A percentile compares a stretch with the other conserved stretches of the same genome.
phyloP scores from a whole-genome alignment of 2,113 vertebrate species.

The Anhinga rufa region DNA sequence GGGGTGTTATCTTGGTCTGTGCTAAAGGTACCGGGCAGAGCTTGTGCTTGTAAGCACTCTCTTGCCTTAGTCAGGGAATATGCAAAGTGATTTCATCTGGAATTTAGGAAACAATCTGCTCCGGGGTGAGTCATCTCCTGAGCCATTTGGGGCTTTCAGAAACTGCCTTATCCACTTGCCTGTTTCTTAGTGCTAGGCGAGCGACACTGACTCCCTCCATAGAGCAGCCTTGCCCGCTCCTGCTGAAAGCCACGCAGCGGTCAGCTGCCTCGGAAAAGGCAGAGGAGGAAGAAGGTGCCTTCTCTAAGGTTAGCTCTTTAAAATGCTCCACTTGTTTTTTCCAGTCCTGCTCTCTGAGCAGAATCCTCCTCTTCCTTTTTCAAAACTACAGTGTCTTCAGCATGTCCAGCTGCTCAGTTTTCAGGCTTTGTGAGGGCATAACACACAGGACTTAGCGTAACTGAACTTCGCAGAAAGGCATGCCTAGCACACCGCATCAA shows the following conservation, averaged over 20 bases:
- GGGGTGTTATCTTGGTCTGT: background rate
- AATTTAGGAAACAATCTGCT: slow-evolving; percentile 48
- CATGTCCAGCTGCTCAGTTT: background rate
- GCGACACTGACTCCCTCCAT: background rate
- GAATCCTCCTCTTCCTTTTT: background rate
- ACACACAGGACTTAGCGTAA: background rate
- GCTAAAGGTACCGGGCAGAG: background rate
- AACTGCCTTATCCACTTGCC: background rate
- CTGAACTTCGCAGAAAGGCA: background rate
- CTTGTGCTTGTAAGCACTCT: background rate
- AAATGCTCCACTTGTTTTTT: background rate
- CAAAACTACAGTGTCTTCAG: background rate
- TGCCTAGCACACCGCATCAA: background rate
- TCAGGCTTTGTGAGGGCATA: background rate
- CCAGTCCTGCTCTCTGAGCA: background rate
- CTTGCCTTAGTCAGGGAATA: slow-evolving; percentile 38
- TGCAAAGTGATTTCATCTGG: slow-evolving; percentile 43
- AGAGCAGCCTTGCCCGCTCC: background rate
- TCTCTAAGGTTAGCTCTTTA: background rate
- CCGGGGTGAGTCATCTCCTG: slow-evolving; percentile 42
- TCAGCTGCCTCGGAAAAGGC: background rate
- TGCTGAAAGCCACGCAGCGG: background rate
- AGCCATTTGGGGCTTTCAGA: slow-evolving; percentile 12
- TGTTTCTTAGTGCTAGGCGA: background rate
- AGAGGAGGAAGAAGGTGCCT: background rate